A percentile compares a stretch with the other conserved stretches of the same genome.
Conservation (phyloP, 2,888 invertebrate genomes). For the Leptinotarsa haldemani region DNA sequence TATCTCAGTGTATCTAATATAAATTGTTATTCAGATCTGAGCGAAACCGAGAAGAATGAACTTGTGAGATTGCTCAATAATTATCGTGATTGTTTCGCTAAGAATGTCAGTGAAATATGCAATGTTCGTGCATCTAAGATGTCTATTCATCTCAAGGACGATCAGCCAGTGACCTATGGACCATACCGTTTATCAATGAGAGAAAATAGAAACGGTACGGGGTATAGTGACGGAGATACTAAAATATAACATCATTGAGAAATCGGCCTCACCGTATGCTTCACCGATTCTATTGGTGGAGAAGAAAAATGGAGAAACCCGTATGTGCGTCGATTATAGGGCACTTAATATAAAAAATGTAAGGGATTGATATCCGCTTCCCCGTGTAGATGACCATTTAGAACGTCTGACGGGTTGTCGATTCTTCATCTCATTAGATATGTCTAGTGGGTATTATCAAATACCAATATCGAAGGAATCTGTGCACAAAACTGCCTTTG, state of each 20-base stretch:
- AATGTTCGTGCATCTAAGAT: no score
- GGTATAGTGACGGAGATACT: slow-evolving; percentile 32
- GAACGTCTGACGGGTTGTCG: slow-evolving; percentile 48
- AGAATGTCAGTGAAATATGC: no score
- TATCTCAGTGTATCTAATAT: no score
- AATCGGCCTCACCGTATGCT: slow-evolving; percentile 32
- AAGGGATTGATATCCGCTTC: slow-evolving; percentile 56
- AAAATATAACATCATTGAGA: slow-evolving; percentile 20
- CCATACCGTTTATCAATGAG: slow-evolving; percentile 34
- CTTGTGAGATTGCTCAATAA: no score
- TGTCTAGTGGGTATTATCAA: slow-evolving; percentile 55
- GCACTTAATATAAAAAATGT: slow-evolving; percentile 55
- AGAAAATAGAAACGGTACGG: slow-evolving; percentile 30
- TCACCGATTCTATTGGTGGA: slow-evolving; percentile 33
- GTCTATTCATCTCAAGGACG: slow-evolving; percentile 19
- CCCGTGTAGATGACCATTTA: slow-evolving; percentile 56
- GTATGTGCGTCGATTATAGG: slow-evolving; percentile 54
- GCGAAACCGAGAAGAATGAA: no score
- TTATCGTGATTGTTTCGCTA: no score
- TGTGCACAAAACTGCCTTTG: slow-evolving; percentile 47
- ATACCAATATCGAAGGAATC: slow-evolving; percentile 46
- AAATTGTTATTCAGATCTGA: no score
- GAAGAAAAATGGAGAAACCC: slow-evolving; percentile 44
- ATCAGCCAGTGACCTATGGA: slow-evolving; percentile 34
- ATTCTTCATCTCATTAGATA: slow-evolving; percentile 55